These are phyloP conservation scores for Drosophila pachea DNA, from an alignment of 1,140 invertebrate species.

Conservation along the genomic window DNA sequence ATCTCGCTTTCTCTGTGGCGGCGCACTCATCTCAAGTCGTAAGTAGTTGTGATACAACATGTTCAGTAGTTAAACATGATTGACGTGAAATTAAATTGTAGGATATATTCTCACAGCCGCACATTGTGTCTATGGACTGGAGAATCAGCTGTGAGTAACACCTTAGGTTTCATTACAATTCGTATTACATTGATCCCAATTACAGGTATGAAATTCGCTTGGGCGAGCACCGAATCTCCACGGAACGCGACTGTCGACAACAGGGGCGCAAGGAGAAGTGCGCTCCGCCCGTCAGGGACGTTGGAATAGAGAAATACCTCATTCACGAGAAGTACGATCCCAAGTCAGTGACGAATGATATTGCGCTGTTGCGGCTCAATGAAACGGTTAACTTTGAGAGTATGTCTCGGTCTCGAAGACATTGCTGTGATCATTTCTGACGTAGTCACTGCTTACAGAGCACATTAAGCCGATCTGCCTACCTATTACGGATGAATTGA, in stretches of 20 bases:
- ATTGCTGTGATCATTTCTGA: not conserved
- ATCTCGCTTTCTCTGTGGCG: conserved; percentile 74
- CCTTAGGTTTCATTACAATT: not conserved
- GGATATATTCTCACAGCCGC: conserved; percentile 84
- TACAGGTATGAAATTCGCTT: conserved; percentile 80
- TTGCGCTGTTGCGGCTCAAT: conserved; percentile 81
- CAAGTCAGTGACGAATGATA: conserved; percentile 82
- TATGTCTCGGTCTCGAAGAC: conserved; percentile 7
- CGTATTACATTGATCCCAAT: not conserved
- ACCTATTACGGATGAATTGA: conserved; percentile 79
- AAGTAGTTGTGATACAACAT: not conserved
- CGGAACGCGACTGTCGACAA: conserved; percentile 80
- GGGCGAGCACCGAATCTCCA: conserved; percentile 82
- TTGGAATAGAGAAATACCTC: conserved; percentile 81
- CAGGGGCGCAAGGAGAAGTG: conserved; percentile 70
- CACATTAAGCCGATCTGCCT: conserved; percentile 87
- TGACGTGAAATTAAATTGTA: not conserved
- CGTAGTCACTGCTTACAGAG: conserved; percentile 37
- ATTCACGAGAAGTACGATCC: conserved; percentile 83
- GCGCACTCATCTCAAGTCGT: conserved; percentile 79
- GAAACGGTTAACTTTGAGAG: conserved; percentile 51
- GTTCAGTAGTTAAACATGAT: no score
- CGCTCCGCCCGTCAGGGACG: conserved; percentile 80
- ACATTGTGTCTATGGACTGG: conserved; percentile 56
- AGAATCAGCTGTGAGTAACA: conserved; percentile 63